Evolutionary conservation across 1,140 invertebrate species (phyloP), one percentile per base, ranked within the genome.

Genomic region (Sinonovacula constricta): DNA sequence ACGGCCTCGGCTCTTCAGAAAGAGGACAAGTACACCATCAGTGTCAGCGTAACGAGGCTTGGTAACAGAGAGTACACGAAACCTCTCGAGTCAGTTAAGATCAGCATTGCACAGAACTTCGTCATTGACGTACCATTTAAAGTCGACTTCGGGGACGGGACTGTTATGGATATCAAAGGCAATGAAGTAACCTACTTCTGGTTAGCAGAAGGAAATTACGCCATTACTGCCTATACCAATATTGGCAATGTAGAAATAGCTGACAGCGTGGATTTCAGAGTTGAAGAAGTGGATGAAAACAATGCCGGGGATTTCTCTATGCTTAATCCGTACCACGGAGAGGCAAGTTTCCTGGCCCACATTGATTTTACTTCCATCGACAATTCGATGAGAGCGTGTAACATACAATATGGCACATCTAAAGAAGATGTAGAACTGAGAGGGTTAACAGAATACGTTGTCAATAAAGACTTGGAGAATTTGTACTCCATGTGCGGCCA

Each of bases 91-190:
- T 77, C 85, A 15, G 82, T 89, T 3, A 54, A 68, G 14, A 83
- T 88, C 26, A 54, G 72, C 15, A 80, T 87, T 3, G 77, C 26
- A 14, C 54, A 84, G 3, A 81, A 80, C 31, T 63, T 84, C 30
- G 60, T 66, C 28, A 53, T 85, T 1, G 62, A 75, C 12, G 63
- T 81, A 10, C 68, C 60, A 45, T 88, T 84, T 60, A 75, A 39
- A 26, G 80, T 90, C 39, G 79, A 87, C 15, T 88, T 90, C 75
- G 86, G 85, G 10, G 88, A 90, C 79, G 86, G 85, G 3, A 76
- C 66, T 4, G 79, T 36, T 14, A 51, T 83, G 14, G 66, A 54
- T 2, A 85, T 85, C 0, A 66, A 67, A 7, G 39, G 67, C 15
- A 76, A 82, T 4, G 60, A 74, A 3, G 60, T 89, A 3, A 80